These are phyloP conservation scores for Perizoma flavofasciatum DNA, from an alignment of 2,888 invertebrate genomes.

Conservation along the genomic window DNA sequence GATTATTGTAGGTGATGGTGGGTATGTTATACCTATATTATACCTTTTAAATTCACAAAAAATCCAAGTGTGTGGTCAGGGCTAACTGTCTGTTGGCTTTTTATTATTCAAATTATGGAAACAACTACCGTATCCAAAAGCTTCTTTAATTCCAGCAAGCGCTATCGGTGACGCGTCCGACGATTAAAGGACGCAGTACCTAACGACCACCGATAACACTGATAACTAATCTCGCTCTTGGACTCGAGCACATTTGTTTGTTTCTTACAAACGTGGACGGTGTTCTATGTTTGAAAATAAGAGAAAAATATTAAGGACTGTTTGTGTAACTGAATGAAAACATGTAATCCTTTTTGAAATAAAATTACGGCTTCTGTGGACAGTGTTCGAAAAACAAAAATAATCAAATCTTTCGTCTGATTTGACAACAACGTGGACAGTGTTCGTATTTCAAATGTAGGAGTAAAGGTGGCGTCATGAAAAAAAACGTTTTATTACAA, in stretches of 20 bases:
- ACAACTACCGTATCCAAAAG: conserved; percentile 57
- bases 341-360: too few relatives aligned
- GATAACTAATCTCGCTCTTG: conserved; percentile 77
- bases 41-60: too few relatives aligned
- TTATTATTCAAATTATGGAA: too few relatives aligned
- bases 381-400: too few relatives aligned
- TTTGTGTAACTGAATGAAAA: too few relatives aligned
- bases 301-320: conserved; percentile 17
- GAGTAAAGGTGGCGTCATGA: background rate
- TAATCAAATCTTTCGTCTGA: too few relatives aligned
- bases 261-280: conserved; percentile 57
- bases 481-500: conserved; percentile 10
- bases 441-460: conserved; percentile 16
- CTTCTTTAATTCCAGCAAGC: conserved; percentile 53
- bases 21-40: too few relatives aligned
- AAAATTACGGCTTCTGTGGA: too few relatives aligned
- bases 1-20: too few relatives aligned
- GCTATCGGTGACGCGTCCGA: conserved; percentile 74
- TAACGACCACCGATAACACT: conserved; percentile 76
- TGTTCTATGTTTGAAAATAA: conserved; percentile 29
- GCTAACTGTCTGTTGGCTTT: too few relatives aligned
- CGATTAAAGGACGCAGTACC: conserved; percentile 75
- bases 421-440: background rate
- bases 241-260: conserved; percentile 67
- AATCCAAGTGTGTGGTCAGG: too few relatives aligned